Evolutionary conservation across 1,140 invertebrate species (phyloP).

Genomic region (Campodea augens): DNA sequence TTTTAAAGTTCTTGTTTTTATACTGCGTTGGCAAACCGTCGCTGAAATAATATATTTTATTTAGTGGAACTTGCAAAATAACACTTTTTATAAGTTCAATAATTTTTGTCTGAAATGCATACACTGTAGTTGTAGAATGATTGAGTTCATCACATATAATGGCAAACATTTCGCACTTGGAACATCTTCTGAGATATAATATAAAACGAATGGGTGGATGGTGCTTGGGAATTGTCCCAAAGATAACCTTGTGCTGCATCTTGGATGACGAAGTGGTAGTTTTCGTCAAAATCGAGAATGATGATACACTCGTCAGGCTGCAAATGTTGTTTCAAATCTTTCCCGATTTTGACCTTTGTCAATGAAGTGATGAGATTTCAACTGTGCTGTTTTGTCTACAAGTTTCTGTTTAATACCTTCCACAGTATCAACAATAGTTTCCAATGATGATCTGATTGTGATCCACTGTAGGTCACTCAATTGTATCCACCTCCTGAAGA

Average conservation of each 20-base stretch:
- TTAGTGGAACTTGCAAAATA: conserved; percentile 1
- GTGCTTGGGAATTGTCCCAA: conserved; percentile 15
- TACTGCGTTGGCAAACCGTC: neutral
- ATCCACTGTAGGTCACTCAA: conserved; percentile 11
- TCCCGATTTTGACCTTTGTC: neutral
- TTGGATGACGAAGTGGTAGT: conserved; percentile 16
- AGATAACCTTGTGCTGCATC: conserved; percentile 15
- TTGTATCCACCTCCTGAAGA: conserved; percentile 8
- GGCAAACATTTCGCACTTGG: neutral
- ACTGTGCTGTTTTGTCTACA: neutral
- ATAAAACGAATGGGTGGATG: conserved; percentile 14
- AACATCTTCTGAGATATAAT: conserved; percentile 10
- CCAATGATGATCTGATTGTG: conserved; percentile 2
- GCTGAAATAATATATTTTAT: neutral
- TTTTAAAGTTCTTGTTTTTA: neutral
- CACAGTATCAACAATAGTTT: neutral
- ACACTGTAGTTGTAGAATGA: conserved; percentile 6
- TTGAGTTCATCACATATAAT: conserved; percentile 7
- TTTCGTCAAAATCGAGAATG: conserved; percentile 15
- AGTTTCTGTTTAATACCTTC: conserved; percentile 5
- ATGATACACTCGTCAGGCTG: conserved; percentile 4
- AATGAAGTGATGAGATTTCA: conserved; percentile 6
- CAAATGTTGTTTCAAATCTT: conserved; percentile 8
- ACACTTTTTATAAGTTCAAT: too few relatives aligned
- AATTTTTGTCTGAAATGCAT: too few relatives aligned